phyloP scores from a whole-genome alignment of 2,113 vertebrate genomes.

The Embiotoca jacksoni region DNA sequence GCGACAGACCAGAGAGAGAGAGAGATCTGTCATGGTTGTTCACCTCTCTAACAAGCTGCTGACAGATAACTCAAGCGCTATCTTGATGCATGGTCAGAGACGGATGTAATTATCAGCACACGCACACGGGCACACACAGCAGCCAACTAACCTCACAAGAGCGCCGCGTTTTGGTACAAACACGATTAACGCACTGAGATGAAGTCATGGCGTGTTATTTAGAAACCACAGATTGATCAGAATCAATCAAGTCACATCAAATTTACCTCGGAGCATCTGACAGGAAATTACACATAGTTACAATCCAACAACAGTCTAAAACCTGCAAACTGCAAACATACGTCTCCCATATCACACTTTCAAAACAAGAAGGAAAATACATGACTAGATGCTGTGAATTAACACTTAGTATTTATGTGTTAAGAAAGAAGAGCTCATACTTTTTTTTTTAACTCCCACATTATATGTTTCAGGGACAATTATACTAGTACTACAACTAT shows the following conservation, averaged over 20 bases:
- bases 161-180: constrained; percentile 7
- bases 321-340: background rate
- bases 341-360: background rate
- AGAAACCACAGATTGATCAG: too few relatives aligned
- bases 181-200: constrained; percentile 11
- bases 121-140: constrained; percentile 8
- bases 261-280: background rate
- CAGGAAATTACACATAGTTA: background rate
- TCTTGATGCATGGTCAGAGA: constrained; percentile 52
- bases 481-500: too few relatives aligned
- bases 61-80: constrained; percentile 71
- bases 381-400: too few relatives aligned
- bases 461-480: too few relatives aligned
- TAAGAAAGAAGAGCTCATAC: too few relatives aligned
- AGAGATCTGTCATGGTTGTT: constrained; percentile 63
- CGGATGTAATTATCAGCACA: constrained; percentile 37
- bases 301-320: background rate
- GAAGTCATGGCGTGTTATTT: background rate
- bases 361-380: too few relatives aligned
- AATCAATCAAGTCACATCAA: too few relatives aligned
- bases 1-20: constrained; percentile 9
- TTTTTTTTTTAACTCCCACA: too few relatives aligned
- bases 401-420: too few relatives aligned
- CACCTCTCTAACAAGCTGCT: constrained; percentile 69
- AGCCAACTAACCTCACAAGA: background rate